Evolutionary conservation across 2,888 invertebrate genomes (phyloP).

Genomic region (Sylvicola cinctus): DNA sequence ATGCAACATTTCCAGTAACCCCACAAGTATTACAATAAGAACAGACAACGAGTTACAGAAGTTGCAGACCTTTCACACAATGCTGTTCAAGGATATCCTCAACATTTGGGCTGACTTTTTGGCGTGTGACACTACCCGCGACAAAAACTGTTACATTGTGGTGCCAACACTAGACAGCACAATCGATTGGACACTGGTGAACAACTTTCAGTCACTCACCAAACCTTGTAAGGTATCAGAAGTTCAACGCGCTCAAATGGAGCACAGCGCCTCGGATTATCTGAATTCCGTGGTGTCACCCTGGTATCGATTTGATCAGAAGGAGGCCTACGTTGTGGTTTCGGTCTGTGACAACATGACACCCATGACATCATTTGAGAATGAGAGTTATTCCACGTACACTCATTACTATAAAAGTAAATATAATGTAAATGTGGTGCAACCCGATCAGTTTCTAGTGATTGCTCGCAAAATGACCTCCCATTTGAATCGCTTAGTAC

Average conservation of each 20-base stretch:
- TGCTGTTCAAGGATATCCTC: constrained; percentile 53
- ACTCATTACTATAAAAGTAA: constrained; percentile 54
- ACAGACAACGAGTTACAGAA: constrained; percentile 27
- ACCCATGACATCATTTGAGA: constrained; percentile 39
- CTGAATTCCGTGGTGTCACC: constrained; percentile 61
- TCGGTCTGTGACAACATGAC: constrained; percentile 41
- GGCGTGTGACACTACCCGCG: constrained; percentile 31
- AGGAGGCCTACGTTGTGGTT: constrained; percentile 43
- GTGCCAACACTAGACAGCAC: constrained; percentile 25
- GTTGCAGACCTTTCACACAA: constrained; percentile 31
- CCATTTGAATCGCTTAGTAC: constrained; percentile 19
- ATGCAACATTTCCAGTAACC: constrained; percentile 24
- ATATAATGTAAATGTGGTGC: constrained; percentile 38
- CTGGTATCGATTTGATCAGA: constrained; percentile 46
- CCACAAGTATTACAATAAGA: constrained; percentile 28
- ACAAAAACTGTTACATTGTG: constrained; percentile 32
- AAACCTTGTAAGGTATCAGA: constrained; percentile 23
- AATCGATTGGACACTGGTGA: constrained; percentile 41
- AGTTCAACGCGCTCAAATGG: constrained; percentile 28
- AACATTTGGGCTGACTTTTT: constrained; percentile 39
- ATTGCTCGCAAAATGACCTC: constrained; percentile 40
- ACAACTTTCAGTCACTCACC: constrained; percentile 25
- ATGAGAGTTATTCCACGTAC: constrained; percentile 36
- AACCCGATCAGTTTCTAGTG: constrained; percentile 49
- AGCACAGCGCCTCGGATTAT: constrained; percentile 38